These are phyloP conservation scores for Anoura caudifer DNA, from an alignment of 2,113 vertebrate species.

Conservation along the genomic window DNA sequence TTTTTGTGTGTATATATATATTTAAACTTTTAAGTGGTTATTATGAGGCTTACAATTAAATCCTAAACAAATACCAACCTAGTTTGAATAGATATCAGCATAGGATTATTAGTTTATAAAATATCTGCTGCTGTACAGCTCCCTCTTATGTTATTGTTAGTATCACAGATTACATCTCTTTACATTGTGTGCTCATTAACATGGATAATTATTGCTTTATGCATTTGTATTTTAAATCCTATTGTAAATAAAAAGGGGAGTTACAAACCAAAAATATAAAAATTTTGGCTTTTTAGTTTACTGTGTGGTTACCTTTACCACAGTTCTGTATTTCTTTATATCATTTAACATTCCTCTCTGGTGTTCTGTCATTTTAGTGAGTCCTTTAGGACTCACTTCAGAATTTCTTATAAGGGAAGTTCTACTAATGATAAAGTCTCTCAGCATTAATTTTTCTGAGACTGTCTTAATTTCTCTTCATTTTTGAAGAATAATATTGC, in stretches of 20 bases:
- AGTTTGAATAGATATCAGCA: background rate
- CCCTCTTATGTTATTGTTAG: background rate
- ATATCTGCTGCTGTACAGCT: background rate
- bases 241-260: background rate
- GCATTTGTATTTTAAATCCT: background rate
- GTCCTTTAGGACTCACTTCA: background rate
- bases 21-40: background rate
- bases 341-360: background rate
- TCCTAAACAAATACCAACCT: background rate
- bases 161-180: background rate
- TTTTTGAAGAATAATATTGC: background rate
- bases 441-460: background rate
- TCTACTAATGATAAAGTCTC: background rate
- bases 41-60: background rate
- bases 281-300: background rate
- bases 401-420: background rate
- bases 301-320: background rate
- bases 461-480: background rate
- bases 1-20: background rate
- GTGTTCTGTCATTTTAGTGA: background rate
- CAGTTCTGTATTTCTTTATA: background rate
- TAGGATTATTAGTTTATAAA: background rate
- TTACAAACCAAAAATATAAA: background rate
- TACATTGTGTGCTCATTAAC: background rate
- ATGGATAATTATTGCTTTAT: background rate